Evolutionary conservation across 2,113 vertebrate species (phyloP), one percentile per base, ranked within the genome.

Genomic region (Chelonoidis abingdonii): DNA sequence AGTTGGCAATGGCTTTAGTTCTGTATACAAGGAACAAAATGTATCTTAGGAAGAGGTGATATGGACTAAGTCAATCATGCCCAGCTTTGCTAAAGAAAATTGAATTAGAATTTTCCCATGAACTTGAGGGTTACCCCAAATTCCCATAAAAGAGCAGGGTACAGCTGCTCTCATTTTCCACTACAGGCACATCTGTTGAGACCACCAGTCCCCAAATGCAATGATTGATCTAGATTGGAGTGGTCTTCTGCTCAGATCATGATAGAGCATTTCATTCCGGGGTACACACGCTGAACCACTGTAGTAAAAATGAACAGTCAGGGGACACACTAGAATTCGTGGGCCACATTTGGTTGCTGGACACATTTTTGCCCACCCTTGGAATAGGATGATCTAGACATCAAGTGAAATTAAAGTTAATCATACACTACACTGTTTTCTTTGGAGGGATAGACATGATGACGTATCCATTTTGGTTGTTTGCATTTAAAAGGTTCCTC

Each of bases 401-500:
- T n/a, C 2, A 5, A 50, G 47, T 49, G 75, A 35, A 56, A 54
- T 57, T 92, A 75, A 78, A 79, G 56, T 38, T 53, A 85, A 80
- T 21, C 57, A 69, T 79, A 8, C 35, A 82, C 35, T 17, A 4
- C 57, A 79, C 52, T 59, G 22, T 53, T 50, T 65, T 80, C 85
- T 93, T 83, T 84, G 87, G 91, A 50, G 52, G 27, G 38, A 27
- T 1, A 57, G 57, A 83, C 44, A 31, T 95, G 94, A 97, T 90
- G 72, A 25, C 62, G 17, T 89, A 27, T 82, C 94, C 35, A 91
- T 88, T 92, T 83, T 49, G 13, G 65, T 94, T 97, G n/a, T 98
- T 97, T 98, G 94, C 76, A 78, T 97, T 95, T 96, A 80, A 89
- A 98, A 99, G 99, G 98, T 90, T 98, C 99, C 31, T 94, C 99